Evolutionary conservation across 2,113 vertebrate genomes (phyloP), one percentile per base, ranked within the genome.

Genomic region (Cacatua alba): DNA sequence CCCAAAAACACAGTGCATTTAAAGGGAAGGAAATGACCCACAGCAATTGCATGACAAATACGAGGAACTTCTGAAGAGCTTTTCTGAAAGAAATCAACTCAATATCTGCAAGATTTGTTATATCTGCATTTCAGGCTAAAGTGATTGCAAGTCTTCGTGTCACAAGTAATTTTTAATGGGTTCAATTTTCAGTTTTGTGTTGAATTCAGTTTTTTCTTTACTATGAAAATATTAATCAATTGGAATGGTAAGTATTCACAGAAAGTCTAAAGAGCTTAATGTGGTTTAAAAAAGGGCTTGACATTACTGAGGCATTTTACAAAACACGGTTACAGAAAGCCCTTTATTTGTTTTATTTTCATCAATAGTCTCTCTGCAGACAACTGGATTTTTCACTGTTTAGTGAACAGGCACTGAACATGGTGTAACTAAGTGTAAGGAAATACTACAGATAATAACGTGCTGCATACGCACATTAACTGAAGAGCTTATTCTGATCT

Each of bases 211-310:
- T 92, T 97, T 41, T 92, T 71, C 95, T 94, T 94, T 72, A 96
- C 63, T 9, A 64, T 53, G 43, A 69, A 97, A 59, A 76, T 83
- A 81, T 86, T 51, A 95, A 94, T 90, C 87, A 86, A 83, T 31
- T 83, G 43, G 51, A 95, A 95, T 69, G 14, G 95, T 63, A 92
- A 82, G 48, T 2, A 86, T 85, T 92, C 84, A 78, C 79, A 90
- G 52, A 65, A 94, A 91, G 91, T 60, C 48, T 94, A 51, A 95
- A 88, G 93, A 96, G 94, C 97, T 95, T 84, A 92, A 86, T 41
- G 49, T 86, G 43, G 64, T 55, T 97, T 96, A 96, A 78, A 96
- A 90, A 60, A 92, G 67, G 65, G 52, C 85, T 39, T 95, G 95
- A 82, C 92, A 80, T 59, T 53, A 83, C 62, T 28, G 41, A 92